A percentile compares a stretch with the other conserved stretches of the same genome.
These are phyloP conservation scores for Centropristis striata DNA, from an alignment of 2,113 vertebrate genomes.

Conservation along the genomic window DNA sequence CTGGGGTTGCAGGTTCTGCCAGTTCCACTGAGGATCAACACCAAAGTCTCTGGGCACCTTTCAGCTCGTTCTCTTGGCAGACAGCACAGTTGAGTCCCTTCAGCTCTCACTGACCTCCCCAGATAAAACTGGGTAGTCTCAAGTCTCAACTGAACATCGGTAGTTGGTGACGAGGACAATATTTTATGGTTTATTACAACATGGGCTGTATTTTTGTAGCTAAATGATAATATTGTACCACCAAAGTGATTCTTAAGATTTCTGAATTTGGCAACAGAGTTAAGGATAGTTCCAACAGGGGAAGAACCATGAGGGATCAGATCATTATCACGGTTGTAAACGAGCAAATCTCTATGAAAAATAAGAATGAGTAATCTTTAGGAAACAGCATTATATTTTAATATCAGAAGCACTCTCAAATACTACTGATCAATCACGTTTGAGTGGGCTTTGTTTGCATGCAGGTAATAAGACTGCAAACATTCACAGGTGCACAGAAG, in stretches of 20 bases:
- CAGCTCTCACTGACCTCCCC: constrained; percentile 4
- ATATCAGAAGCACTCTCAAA: too few relatives aligned
- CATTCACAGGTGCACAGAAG: too few relatives aligned
- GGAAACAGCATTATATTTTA: too few relatives aligned
- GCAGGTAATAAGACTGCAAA: too few relatives aligned
- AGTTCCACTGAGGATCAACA: neutral
- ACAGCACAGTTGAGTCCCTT: constrained; percentile 9
- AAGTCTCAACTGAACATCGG: neutral
- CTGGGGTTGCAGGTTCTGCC: neutral
- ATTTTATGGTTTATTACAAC: neutral
- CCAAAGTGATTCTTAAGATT: neutral
- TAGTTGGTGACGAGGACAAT: neutral
- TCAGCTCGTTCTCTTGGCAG: neutral
- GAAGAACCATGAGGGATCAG: neutral
- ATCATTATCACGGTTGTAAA: neutral
- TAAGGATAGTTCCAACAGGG: neutral
- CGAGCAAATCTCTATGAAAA: too few relatives aligned
- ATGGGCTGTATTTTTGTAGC: neutral
- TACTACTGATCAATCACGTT: too few relatives aligned
- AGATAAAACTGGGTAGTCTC: neutral
- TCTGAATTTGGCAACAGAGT: neutral
- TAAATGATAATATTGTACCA: neutral
- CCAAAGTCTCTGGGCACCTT: neutral
- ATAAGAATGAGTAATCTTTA: too few relatives aligned
- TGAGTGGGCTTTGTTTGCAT: too few relatives aligned